Evolutionary conservation across 2,797 vertebrate species (phyloP).

Genomic region (Heliangelus exortis): DNA sequence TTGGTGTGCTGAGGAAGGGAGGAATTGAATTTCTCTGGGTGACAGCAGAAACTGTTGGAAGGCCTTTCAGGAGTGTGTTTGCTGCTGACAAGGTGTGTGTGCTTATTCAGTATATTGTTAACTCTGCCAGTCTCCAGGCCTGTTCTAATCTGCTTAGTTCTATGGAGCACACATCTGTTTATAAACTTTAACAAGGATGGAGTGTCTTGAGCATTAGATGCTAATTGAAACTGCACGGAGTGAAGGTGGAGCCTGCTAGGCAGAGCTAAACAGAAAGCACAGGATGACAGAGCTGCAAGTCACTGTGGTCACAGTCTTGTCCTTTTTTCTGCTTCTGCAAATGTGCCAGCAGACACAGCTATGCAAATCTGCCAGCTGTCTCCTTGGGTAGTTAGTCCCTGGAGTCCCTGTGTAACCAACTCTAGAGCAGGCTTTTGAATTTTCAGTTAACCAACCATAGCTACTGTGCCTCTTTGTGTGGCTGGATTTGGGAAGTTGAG

Average conservation of each 20-base stretch:
- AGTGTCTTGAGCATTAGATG: neutral
- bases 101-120: neutral
- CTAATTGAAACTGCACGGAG: neutral
- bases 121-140: neutral
- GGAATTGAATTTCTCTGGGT: neutral
- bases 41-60: neutral
- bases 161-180: neutral
- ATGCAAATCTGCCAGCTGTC: neutral
- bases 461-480: neutral
- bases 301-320: accelerated
- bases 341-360: neutral
- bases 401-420: neutral
- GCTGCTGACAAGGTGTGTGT: neutral
- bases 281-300: neutral
- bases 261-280: neutral
- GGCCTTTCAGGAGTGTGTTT: neutral
- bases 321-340: neutral
- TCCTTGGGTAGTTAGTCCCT: neutral
- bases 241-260: neutral
- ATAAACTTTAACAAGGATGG: neutral
- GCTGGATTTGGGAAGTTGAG: neutral
- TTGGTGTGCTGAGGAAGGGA: neutral
- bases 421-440: neutral
- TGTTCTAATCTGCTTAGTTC: neutral
- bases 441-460: neutral